Conservation (phyloP, 2,113 vertebrate species). For the Brienomyrus longianalis region DNA sequence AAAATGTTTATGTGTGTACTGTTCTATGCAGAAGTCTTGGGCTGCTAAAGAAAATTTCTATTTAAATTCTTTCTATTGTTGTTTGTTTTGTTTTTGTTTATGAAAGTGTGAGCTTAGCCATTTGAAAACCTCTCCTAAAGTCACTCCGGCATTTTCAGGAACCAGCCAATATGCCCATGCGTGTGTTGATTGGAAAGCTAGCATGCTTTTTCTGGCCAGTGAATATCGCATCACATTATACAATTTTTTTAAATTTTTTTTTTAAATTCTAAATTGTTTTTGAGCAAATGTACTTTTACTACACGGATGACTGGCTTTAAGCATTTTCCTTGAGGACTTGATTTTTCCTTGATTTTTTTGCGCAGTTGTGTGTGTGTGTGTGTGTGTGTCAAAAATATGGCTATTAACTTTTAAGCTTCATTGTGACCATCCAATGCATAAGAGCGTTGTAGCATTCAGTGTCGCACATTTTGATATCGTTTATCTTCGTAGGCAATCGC, state of each 20-base stretch:
- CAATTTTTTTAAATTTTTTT: neutral
- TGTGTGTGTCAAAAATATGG: neutral
- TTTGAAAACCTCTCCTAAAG: neutral
- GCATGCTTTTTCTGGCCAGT: neutral
- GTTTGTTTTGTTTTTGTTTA: neutral
- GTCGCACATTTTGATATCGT: neutral
- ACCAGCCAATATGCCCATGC: neutral
- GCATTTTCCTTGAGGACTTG: neutral
- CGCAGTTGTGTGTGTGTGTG: neutral
- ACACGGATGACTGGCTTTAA: neutral
- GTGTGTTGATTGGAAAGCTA: neutral
- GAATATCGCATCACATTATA: neutral
- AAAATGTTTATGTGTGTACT: neutral
- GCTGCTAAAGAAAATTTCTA: neutral
- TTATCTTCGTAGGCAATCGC: conserved; percentile 65
- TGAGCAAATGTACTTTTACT: neutral
- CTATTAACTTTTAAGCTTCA: neutral
- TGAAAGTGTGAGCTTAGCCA: neutral
- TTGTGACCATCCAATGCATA: neutral
- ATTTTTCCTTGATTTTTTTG: too few species aligned
- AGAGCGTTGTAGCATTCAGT: neutral
- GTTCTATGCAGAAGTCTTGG: neutral
- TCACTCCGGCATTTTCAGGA: neutral
- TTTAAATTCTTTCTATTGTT: neutral
- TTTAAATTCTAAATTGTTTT: neutral